Percentiles rank a stretch among this genome's conserved stretches.
These are phyloP conservation scores for Elanoides forficatus DNA, from an alignment of 2,113 vertebrate species.

Conservation along the genomic window DNA sequence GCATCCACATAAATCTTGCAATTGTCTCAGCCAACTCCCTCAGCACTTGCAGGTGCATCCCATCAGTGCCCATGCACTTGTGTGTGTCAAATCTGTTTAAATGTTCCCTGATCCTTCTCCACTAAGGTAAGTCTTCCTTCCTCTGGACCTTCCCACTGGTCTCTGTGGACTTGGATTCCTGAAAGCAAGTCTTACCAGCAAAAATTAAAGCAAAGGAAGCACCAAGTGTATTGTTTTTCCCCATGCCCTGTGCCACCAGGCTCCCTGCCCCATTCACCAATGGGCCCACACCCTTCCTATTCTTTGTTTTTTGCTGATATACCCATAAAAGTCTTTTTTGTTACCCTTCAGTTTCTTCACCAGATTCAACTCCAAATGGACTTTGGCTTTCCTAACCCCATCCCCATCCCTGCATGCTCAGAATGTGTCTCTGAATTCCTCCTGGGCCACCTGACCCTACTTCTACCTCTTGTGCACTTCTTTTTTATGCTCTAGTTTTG, in stretches of 20 bases:
- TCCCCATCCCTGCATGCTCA: neutral
- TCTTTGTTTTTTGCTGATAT: neutral
- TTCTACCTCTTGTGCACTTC: neutral
- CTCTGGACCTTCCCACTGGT: neutral
- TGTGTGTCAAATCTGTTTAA: neutral
- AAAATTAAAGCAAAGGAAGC: neutral
- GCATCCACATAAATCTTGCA: neutral
- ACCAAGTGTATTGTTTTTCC: neutral
- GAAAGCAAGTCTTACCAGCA: neutral
- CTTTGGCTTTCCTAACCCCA: neutral
- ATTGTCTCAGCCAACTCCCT: neutral
- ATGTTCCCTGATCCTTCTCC: neutral
- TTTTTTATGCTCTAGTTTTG: neutral
- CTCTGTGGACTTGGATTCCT: neutral
- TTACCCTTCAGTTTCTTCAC: neutral
- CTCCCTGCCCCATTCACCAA: neutral
- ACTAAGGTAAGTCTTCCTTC: neutral
- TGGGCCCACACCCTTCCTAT: neutral
- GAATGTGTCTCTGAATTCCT: neutral
- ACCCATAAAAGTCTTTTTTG: neutral
- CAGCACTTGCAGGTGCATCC: neutral
- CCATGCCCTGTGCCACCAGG: neutral
- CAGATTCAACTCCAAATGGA: neutral
- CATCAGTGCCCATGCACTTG: neutral
- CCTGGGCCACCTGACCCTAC: neutral